These are phyloP conservation scores for Drosophila helvetica DNA, from an alignment of 2,888 invertebrate genomes.

Conservation along the genomic window DNA sequence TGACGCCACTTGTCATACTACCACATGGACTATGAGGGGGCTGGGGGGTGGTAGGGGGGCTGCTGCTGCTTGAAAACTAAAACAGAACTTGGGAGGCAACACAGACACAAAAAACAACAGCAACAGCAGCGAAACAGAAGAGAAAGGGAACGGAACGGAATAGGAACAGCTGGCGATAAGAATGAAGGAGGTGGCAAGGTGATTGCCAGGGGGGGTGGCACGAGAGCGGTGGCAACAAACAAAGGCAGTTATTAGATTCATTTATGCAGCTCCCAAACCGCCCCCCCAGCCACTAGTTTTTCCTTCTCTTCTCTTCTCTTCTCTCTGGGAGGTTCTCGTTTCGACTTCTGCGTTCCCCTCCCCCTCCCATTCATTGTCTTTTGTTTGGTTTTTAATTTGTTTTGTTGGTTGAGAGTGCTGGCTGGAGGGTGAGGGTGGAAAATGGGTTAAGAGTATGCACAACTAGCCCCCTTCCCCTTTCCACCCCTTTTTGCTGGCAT, in stretches of 20 bases:
- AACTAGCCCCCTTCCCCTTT: conserved; percentile 28
- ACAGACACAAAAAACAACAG: conserved; percentile 3
- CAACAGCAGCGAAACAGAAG: conserved; percentile 14
- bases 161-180: conserved; percentile 55
- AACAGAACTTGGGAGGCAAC: conserved; percentile 38
- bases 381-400: conserved; percentile 40
- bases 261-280: conserved; percentile 47
- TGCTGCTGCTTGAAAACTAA: conserved; percentile 34
- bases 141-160: conserved; percentile 1
- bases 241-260: conserved; percentile 61
- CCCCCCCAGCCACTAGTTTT: background rate
- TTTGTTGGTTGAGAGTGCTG: conserved; percentile 11
- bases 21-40: background rate
- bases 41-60: background rate
- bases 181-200: conserved; percentile 34
- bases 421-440: conserved; percentile 18
- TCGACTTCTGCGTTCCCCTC: too few species aligned
- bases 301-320: conserved; percentile 2
- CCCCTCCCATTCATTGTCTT: conserved; percentile 5
- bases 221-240: conserved; percentile 38
- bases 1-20: conserved; percentile 41
- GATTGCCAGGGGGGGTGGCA: background rate
- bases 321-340: conserved; percentile 1
- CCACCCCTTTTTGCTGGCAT: background rate
- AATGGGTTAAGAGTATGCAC: conserved; percentile 76